Percentiles rank a stretch among this genome's conserved stretches.
Evolutionary conservation across 2,888 invertebrate genomes (phyloP).

Genomic region (Cybosia mesomella): DNA sequence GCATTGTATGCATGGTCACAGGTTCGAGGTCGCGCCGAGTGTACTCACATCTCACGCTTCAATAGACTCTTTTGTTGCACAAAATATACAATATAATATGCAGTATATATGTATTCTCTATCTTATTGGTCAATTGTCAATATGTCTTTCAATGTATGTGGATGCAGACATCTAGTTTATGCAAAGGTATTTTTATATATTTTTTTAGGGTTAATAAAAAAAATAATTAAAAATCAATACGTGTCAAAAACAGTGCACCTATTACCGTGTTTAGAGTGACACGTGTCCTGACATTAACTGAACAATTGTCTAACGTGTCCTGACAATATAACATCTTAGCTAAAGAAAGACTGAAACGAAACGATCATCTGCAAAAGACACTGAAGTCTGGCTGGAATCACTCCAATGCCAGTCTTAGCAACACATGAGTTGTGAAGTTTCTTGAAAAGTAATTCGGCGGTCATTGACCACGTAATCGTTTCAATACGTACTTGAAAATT

Average conservation of each 20-base stretch:
- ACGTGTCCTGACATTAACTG: no score
- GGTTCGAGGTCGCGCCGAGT: conserved; percentile 79
- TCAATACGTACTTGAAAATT: conserved; percentile 40
- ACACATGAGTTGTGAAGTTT: conserved; percentile 13
- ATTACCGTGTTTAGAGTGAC: background rate
- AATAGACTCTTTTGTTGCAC: conserved; percentile 57
- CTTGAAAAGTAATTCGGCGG: conserved; percentile 47
- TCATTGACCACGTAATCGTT: conserved; percentile 54
- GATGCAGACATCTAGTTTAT: background rate
- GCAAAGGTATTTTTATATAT: no score
- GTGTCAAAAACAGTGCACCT: background rate
- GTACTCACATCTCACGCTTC: conserved; percentile 61
- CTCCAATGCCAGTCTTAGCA: conserved; percentile 9
- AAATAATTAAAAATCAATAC: background rate
- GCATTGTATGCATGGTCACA: conserved; percentile 79
- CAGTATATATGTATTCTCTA: background rate
- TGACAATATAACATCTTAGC: background rate
- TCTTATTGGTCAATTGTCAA: background rate
- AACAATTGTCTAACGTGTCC: background rate
- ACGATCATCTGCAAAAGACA: background rate
- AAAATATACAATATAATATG: conserved; percentile 34
- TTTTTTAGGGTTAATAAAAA: no score
- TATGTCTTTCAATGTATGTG: background rate
- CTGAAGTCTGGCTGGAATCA: conserved; percentile 5
- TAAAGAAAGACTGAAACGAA: background rate